phyloP scores from a whole-genome alignment of 2,797 vertebrate genomes.

The Rhynchonycteris naso region DNA sequence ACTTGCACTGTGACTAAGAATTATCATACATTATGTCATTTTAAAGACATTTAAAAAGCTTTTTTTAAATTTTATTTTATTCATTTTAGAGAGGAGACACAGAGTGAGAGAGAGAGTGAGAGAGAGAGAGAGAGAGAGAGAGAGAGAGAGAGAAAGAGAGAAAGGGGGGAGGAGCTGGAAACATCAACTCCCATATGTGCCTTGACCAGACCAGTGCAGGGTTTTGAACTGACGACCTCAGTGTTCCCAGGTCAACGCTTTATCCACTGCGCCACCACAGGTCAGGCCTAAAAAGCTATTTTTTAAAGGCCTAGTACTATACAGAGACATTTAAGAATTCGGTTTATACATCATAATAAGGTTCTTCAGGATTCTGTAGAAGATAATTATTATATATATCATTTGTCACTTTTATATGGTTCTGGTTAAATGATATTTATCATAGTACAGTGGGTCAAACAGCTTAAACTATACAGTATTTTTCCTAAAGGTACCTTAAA shows the following conservation, averaged over 20 bases:
- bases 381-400: background rate
- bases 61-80: too few relatives aligned
- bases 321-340: background rate
- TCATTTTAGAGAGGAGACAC: too few relatives aligned
- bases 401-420: background rate
- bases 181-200: too few relatives aligned
- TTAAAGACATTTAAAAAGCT: slow-evolving; percentile 14
- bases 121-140: too few relatives aligned
- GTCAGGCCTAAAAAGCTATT: too few relatives aligned
- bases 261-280: too few relatives aligned
- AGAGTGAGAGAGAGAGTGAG: too few relatives aligned
- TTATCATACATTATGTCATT: background rate
- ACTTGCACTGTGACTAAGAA: background rate
- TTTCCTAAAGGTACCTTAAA: background rate
- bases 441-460: background rate
- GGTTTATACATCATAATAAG: background rate
- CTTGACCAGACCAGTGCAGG: too few relatives aligned
- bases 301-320: background rate
- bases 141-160: too few relatives aligned
- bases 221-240: too few relatives aligned
- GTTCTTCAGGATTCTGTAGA: background rate
- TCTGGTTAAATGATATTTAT: background rate
- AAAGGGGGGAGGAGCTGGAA: too few relatives aligned
- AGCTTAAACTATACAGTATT: background rate
- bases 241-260: too few relatives aligned